A percentile compares a stretch with the other conserved stretches of the same genome.
phyloP scores from a whole-genome alignment of 2,113 vertebrate genomes.

The Pelobates fuscus region DNA sequence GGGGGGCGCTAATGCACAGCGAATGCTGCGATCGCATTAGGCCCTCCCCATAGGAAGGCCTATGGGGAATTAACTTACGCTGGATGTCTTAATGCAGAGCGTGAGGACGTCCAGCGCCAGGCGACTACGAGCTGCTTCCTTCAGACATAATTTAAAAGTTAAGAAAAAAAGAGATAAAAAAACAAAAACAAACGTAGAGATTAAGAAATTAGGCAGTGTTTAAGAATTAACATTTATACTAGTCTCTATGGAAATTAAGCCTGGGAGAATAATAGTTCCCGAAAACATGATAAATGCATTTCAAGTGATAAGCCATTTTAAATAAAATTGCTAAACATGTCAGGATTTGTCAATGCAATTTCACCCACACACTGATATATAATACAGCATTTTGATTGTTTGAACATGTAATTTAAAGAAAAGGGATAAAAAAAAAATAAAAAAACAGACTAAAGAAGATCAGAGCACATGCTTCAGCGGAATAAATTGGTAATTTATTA shows the following conservation, averaged over 20 bases:
- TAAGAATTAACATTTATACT: neutral
- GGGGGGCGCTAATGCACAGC: too few relatives aligned
- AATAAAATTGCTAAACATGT: slow-evolving; percentile 50
- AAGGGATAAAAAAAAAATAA: neutral
- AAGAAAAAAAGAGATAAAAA: too few relatives aligned
- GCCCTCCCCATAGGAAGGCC: too few relatives aligned
- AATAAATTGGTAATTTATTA: slow-evolving; percentile 25
- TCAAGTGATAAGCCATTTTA: slow-evolving; percentile 49
- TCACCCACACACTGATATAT: slow-evolving; percentile 46
- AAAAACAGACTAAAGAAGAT: slow-evolving; percentile 12
- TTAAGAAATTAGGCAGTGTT: neutral
- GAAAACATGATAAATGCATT: slow-evolving; percentile 36
- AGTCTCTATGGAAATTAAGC: neutral
- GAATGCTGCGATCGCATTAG: too few relatives aligned
- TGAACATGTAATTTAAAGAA: slow-evolving; percentile 40
- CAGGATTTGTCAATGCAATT: slow-evolving; percentile 51
- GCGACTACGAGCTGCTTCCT: too few relatives aligned
- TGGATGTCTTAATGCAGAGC: too few relatives aligned
- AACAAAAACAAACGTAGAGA: neutral
- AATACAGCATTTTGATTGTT: slow-evolving; percentile 45
- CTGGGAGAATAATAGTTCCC: slow-evolving; percentile 6
- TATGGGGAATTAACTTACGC: too few relatives aligned
- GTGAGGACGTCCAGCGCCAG: too few relatives aligned
- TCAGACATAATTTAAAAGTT: too few relatives aligned
- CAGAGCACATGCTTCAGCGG: slow-evolving; percentile 10